A percentile compares a stretch with the other conserved stretches of the same genome.
phyloP scores from a whole-genome alignment of 2,888 invertebrate species.

The Lepidochrysops patricia region DNA sequence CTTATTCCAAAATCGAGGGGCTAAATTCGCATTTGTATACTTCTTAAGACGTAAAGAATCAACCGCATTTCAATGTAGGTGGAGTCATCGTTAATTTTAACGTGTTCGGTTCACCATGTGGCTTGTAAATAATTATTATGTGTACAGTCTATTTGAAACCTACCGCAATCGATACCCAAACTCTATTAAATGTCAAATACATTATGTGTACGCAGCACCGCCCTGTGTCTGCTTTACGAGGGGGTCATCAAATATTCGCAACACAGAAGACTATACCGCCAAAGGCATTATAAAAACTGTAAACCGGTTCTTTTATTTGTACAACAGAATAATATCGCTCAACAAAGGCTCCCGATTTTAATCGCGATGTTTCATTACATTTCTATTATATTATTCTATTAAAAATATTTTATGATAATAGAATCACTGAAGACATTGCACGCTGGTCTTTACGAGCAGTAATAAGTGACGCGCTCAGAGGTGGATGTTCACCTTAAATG shows the following conservation, averaged over 20 bases:
- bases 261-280: not conserved
- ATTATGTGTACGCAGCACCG: not conserved
- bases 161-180: not conserved
- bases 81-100: not conserved
- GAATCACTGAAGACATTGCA: not conserved
- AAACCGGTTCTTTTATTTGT: too few species aligned
- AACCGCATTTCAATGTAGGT: not conserved
- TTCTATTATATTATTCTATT: too few species aligned
- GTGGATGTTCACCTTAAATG: not conserved
- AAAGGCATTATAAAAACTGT: not conserved
- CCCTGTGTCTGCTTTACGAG: not conserved
- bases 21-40: not conserved
- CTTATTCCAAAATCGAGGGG: not conserved
- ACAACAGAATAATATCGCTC: not conserved
- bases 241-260: not conserved
- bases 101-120: not conserved
- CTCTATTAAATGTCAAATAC: not conserved
- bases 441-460: not conserved
- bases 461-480: not conserved
- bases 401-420: not conserved
- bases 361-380: not conserved
- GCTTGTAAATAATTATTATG: not conserved
- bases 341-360: not conserved
- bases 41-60: too few species aligned
- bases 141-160: not conserved